Conservation (phyloP, 2,888 invertebrate species). For the Cyclophora albipunctata region DNA sequence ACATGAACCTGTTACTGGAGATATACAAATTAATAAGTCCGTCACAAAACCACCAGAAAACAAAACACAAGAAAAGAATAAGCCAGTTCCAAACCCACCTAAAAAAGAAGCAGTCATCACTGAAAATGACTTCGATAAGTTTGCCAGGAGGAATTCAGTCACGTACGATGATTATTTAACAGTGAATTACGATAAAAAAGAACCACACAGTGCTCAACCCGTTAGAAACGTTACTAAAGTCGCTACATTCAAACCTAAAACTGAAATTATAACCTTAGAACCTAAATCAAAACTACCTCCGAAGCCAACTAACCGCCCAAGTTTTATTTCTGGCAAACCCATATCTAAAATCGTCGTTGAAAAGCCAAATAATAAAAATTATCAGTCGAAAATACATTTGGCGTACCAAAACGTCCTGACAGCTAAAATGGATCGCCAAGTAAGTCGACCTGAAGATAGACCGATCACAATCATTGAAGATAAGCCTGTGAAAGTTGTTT, state of each 20-base stretch:
- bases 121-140: conserved; percentile 68
- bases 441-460: conserved; percentile 39
- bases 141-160: conserved; percentile 60
- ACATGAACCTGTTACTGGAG: conserved; percentile 43
- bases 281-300: conserved; percentile 39
- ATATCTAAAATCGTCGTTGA: conserved; percentile 26
- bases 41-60: conserved; percentile 10
- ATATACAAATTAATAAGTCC: conserved; percentile 24
- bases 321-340: conserved; percentile 28
- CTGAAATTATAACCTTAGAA: conserved; percentile 37
- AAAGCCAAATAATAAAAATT: conserved; percentile 44
- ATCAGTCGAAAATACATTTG: conserved; percentile 57
- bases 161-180: conserved; percentile 59
- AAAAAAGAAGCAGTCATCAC: conserved; percentile 57
- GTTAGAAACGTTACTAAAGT: conserved; percentile 49
- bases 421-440: conserved; percentile 30
- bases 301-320: conserved; percentile 35
- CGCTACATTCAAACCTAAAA: conserved; percentile 37
- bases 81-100: conserved; percentile 14
- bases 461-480: conserved; percentile 64
- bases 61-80: conserved; percentile 8
- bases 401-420: conserved; percentile 61
- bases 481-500: conserved; percentile 65
- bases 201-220: conserved; percentile 38
- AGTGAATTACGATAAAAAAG: conserved; percentile 49